Conservation (phyloP, 2,888 invertebrate species). For the Tenthredo distinguenda region DNA sequence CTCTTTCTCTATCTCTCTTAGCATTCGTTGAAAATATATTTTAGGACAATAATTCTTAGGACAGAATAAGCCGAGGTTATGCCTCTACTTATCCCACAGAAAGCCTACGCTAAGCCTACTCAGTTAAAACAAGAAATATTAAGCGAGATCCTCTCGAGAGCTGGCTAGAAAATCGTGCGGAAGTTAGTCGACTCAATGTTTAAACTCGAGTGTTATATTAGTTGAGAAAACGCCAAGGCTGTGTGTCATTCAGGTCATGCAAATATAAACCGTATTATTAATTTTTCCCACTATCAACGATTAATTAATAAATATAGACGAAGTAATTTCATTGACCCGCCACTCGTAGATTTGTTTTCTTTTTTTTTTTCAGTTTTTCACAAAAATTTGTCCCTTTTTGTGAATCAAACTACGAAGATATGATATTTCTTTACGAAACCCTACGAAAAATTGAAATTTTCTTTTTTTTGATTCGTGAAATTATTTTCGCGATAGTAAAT, state of each 20-base stretch:
- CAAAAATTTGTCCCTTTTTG: too few relatives aligned
- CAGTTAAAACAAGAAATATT: not conserved
- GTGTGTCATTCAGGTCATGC: constrained; percentile 11
- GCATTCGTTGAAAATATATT: not conserved
- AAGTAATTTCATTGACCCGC: too few relatives aligned
- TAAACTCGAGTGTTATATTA: not conserved
- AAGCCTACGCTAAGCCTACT: not conserved
- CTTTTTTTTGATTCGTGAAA: too few relatives aligned
- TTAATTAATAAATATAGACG: too few relatives aligned
- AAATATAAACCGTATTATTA: not conserved
- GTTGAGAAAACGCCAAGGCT: constrained; percentile 29
- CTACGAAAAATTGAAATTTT: too few relatives aligned
- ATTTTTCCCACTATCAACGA: too few relatives aligned
- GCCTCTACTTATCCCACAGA: not conserved
- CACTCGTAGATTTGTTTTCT: too few relatives aligned
- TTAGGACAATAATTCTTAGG: not conserved
- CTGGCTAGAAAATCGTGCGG: not conserved
- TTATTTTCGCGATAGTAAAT: not conserved
- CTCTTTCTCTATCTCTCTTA: not conserved
- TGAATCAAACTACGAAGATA: too few relatives aligned
- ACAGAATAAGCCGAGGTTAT: constrained; percentile 5
- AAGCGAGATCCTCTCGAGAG: not conserved
- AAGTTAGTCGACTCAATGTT: constrained; percentile 3
- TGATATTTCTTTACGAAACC: too few relatives aligned
- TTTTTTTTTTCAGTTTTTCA: too few relatives aligned